These are phyloP conservation scores for Dicrostonyx torquatus DNA, from an alignment of 2,797 vertebrate species.

Conservation along the genomic window DNA sequence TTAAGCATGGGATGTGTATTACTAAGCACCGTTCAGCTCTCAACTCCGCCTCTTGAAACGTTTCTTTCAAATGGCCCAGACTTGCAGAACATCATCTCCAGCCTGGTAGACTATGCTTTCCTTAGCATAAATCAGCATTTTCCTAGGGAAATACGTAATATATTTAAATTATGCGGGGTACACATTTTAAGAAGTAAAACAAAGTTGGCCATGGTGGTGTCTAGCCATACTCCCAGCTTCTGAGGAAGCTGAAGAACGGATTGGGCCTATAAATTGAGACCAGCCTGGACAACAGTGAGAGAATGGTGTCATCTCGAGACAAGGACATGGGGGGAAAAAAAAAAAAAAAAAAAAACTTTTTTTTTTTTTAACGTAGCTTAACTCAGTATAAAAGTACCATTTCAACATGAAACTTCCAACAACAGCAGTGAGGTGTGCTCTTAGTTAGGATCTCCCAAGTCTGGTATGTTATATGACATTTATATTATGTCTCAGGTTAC, in stretches of 20 bases:
- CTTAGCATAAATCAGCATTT: not conserved
- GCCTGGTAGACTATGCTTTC: not conserved
- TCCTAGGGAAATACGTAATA: not conserved
- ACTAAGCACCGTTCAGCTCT: not conserved
- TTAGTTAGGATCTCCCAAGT: slow-evolving; percentile 10
- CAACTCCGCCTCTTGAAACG: slow-evolving; percentile 24
- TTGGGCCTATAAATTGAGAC: not conserved
- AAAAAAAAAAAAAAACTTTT: not conserved
- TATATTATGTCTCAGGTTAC: not conserved
- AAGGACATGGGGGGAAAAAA: not conserved
- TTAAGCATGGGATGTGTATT: not conserved
- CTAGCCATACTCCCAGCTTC: not conserved
- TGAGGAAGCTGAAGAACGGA: not conserved
- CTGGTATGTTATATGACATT: too few species aligned
- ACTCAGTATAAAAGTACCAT: slow-evolving; percentile 22
- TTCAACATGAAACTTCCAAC: slow-evolving; percentile 48
- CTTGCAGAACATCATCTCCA: not conserved
- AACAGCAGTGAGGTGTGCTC: not conserved
- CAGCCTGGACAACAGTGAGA: not conserved
- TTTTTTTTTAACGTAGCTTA: not conserved
- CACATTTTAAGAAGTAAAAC: slow-evolving; percentile 44
- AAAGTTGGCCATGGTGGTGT: not conserved
- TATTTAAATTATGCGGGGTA: not conserved
- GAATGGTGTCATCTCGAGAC: not conserved
- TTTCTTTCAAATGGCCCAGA: not conserved